Evolutionary conservation across 92 coral and sea anemone genomes (phyloP), one percentile per base, ranked within the genome.

Genomic region (Scolanthus callimorphus): DNA sequence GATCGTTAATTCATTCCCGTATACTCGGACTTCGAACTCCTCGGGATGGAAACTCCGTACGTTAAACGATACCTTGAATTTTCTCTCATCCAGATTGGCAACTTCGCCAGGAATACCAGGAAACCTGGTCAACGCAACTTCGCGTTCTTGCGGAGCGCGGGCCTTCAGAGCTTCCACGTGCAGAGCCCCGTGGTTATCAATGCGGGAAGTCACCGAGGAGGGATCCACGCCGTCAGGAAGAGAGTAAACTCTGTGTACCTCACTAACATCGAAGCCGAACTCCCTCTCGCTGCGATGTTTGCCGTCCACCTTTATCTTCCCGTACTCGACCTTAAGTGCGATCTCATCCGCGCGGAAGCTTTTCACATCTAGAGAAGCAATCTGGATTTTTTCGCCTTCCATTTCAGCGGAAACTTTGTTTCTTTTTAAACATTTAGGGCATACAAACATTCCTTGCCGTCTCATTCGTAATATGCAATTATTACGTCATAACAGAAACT

Each of bases 281-380:
- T 76, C 89, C 0, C 91, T 81, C 54, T 94, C 99, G 2, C 96
- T 63, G 61, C 83, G 74, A 55, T 84, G 99, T 21, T 94, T 90
- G 0, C 96, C 99, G 20, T 80, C 69, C 39, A 94, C 83, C 34
- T 84, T 49, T 31, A 94, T 69, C 58, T 80, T 81, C 46, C 76
- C 75, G 20, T 83, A 77, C 65, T 94, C 99, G 4, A 94, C 99
- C 9, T 82, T 78, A 29, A 90, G 86, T 25, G 70, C 76, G 1
- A 94, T 88, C 52, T 94, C 99, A 17, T 94, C 99, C 3, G 99
- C 96, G 21, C 76, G 71, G 63, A 88, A 94, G 43, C 79, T 69
- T 46, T 88, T 84, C 29, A 89, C 96, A 49, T 94, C 99, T 0
- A 94, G 65, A 11, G 89, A 71, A 11, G 96, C 90, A 46, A 94